Percentiles rank a stretch among this genome's conserved stretches.
Evolutionary conservation across 1,140 invertebrate species (phyloP).

Genomic region (Drosophila novamexicana): DNA sequence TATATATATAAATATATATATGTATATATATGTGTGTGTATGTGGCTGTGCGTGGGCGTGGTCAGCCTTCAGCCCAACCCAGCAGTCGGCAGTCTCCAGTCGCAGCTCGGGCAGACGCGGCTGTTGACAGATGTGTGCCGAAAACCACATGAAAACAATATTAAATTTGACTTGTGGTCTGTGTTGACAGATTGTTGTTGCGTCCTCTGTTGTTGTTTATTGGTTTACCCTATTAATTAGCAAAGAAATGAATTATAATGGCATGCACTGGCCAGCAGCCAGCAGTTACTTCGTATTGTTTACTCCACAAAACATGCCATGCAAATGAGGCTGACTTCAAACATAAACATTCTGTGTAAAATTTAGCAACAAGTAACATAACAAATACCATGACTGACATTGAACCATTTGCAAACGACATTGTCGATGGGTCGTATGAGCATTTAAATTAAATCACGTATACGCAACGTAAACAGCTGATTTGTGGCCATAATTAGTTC

Average conservation of each 20-base stretch:
- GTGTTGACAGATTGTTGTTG: conserved; percentile 38
- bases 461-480: conserved; percentile 25
- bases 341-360: conserved; percentile 29
- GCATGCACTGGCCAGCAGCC: conserved; percentile 15
- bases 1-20: not conserved
- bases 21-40: too few species aligned
- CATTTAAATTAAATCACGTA: conserved; percentile 33
- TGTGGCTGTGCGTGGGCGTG: not conserved
- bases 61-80: not conserved
- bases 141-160: conserved; percentile 43
- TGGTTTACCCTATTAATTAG: conserved; percentile 53
- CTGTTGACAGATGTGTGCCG: conserved; percentile 47
- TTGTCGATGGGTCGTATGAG: conserved; percentile 13
- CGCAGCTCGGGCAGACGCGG: conserved; percentile 20
- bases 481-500: not conserved
- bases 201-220: conserved; percentile 31
- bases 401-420: conserved; percentile 12
- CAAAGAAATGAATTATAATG: conserved; percentile 44
- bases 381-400: conserved; percentile 17
- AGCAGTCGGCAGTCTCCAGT: conserved; percentile 8
- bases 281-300: conserved; percentile 24
- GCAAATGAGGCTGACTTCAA: conserved; percentile 35
- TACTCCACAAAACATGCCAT: conserved; percentile 7
- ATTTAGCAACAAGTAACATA: conserved; percentile 27
- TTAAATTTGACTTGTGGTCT: conserved; percentile 39